Conservation (phyloP, 2,797 vertebrate species). For the Phataginus tetradactyla region DNA sequence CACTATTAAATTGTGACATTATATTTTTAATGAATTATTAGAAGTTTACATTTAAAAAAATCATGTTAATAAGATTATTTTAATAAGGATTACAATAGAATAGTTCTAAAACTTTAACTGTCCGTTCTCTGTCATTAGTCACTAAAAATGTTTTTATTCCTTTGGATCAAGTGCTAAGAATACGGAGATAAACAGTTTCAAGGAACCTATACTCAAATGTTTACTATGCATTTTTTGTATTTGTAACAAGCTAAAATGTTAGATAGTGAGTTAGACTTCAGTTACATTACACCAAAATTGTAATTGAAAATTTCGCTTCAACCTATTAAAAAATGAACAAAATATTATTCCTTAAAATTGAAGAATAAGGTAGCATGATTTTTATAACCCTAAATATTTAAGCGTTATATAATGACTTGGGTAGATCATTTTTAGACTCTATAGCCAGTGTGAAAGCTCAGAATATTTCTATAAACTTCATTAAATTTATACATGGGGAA, state of each 20-base stretch:
- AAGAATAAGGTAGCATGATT: not conserved
- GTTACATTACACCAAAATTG: not conserved
- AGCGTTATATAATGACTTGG: not conserved
- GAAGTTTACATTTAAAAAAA: not conserved
- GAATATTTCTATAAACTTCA: not conserved
- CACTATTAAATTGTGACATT: not conserved
- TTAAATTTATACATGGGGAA: not conserved
- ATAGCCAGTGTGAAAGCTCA: not conserved
- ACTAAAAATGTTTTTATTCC: not conserved
- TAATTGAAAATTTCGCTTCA: not conserved
- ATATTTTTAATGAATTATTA: not conserved
- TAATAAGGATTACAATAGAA: not conserved
- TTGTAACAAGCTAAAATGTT: not conserved
- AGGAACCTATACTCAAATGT: not conserved
- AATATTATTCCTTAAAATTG: not conserved
- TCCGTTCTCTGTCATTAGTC: not conserved
- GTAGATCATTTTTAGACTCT: not conserved
- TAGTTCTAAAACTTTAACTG: not conserved
- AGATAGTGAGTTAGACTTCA: not conserved
- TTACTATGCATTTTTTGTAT: not conserved
- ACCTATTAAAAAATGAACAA: not conserved
- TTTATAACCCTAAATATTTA: not conserved
- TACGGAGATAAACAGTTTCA: not conserved
- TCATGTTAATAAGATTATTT: not conserved
- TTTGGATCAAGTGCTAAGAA: not conserved